Base-by-base conservation (phyloP, 2,113 vertebrate genomes). In the Apistogramma diplotaenia region DNA sequence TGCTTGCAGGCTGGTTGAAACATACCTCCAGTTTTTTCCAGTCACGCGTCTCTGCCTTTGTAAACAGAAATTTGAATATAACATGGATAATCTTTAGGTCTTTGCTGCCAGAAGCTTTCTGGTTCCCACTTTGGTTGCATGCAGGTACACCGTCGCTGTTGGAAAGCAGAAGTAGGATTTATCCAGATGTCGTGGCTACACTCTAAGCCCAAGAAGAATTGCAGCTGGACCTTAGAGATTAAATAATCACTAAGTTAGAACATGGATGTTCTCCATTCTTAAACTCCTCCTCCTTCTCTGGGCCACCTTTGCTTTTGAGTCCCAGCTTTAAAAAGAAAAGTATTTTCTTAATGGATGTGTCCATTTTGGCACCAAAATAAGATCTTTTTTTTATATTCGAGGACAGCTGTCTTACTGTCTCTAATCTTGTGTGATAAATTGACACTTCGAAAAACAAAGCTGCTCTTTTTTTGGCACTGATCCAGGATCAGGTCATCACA, bases 391-490 rank as follows among this genome's bases (percentile, higher is more conserved):
- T 46, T 8, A 27, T 79, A 61, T 79, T 71, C 19, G 18, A 37
- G 25, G 70, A 81, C 84, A 67, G 71, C 40, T 67, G 57, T 75
- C 75, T 62, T 15, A 12, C 74, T 65, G 74, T 80, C 71, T 86
- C 56, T 79, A 57, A 75, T 84, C 40, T 43, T 35, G 37, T 70
- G 71, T 57, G 75, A 79, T 82, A 61, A 82, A 82, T 79, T 29
- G 74, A 62, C 77, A 33, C 73, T 58, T 78, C 19, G 49, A 29
- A 51, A 51, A 31, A 51, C 49, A 70, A 13, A 70, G 65, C 43
- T 70, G 33, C 72, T 74, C 13, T 21, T 27, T 67, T 67, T 2
- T 29, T 72, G 76, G 73, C 72, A 3, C 72, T 8, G 56, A 82
- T 73, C 73, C 83, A 67, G 81, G 76, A 82, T 74, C 51, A 65